Base-by-base conservation (phyloP, 2,797 vertebrate genomes). In the Girardinus metallicus region DNA sequence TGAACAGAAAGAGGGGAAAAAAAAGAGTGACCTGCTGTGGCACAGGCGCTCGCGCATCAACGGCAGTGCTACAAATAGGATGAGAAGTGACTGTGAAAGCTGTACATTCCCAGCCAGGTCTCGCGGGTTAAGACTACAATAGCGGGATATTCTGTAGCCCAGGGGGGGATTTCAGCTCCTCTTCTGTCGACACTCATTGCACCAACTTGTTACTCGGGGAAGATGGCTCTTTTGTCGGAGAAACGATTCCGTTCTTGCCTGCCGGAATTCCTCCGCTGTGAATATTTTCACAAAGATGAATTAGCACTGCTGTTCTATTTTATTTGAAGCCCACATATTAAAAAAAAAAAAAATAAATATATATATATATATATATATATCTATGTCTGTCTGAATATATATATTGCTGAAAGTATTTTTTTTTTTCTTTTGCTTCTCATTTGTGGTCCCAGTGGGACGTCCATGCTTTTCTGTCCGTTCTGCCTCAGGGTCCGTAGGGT, bases 41-140 rank as follows among this genome's bases (percentile, higher is more conserved):
- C 80, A 84, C 84, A 70, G 88, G 85, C 78, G 90, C 94, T 90
- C 93, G 85, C 93, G 95, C 94, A 95, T 97, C 96, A 97, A 89
- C 94, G 90, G 94, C 94, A 91, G 89, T 92, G 95, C 96, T 96
- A 95, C 96, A 96, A 95, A 97, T 97, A 96, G 95, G 96, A 96
- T 94, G 94, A 94, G 95, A 96, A 94, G 94, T 95, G 96, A 92
- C 96, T 97, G 94, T 95, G 95, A 96, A 96, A 96, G 96, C 96
- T 90, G 94, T 92, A 96, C 96, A 96, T 96, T 95, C 96, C 95
- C 95, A 89, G 95, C 93, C 95, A 94, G 96, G 96, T 96, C 96
- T 97, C 95, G 87, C 93, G 96, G 95, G 96, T 95, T 97, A 96
- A 95, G 95, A 97, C 96, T 96, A 96, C 94, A 96, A 96, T 94